Conservation (phyloP, 2,797 vertebrate genomes). For the Chelon auratus region DNA sequence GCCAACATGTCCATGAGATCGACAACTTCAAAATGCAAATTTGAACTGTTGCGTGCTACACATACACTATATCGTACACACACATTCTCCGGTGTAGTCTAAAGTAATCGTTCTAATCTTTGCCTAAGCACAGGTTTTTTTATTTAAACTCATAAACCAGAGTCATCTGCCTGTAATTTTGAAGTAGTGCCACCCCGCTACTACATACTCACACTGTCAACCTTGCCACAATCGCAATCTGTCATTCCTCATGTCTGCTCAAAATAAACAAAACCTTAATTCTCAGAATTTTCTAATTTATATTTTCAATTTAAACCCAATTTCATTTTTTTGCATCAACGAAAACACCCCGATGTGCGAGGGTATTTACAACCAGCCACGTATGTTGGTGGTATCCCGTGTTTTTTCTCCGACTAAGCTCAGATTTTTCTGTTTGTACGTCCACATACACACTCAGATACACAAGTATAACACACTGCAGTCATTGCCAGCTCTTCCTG, state of each 20-base stretch:
- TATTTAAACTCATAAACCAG: constrained; percentile 20
- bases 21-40: constrained; percentile 60
- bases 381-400: neutral
- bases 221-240: neutral
- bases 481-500: constrained; percentile 58
- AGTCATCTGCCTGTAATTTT: constrained; percentile 2
- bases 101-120: constrained; percentile 12
- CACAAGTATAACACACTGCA: constrained; percentile 23
- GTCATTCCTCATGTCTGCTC: neutral
- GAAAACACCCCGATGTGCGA: constrained; percentile 8
- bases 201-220: neutral
- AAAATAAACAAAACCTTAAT: constrained; percentile 11
- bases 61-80: neutral
- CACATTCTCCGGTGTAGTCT: neutral
- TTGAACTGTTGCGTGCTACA: constrained; percentile 33
- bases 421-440: constrained; percentile 39
- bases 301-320: too few species aligned
- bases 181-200: neutral
- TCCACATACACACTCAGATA: constrained; percentile 41
- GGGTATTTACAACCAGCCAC: constrained; percentile 16
- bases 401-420: constrained; percentile 34
- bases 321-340: constrained; percentile 3
- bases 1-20: constrained; percentile 53
- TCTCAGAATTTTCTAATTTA: neutral
- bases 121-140: neutral